Base-by-base conservation (phyloP, 2,888 invertebrate species). In the Lydus trimaculatus region DNA sequence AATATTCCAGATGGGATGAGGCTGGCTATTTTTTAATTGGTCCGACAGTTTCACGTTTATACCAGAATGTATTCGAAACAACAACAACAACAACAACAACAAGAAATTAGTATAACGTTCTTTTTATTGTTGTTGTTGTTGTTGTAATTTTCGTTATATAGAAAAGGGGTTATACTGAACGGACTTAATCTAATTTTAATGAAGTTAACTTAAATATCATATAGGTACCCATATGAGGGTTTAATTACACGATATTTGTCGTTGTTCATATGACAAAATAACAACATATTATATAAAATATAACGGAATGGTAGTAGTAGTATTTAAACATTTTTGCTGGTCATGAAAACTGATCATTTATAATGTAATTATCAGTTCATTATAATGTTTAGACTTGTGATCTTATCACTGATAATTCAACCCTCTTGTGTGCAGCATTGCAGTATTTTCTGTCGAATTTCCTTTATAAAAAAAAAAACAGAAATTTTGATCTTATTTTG, bases 1-100 rank as follows among this genome's bases (percentile, higher is more conserved):
- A 77, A 71, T 71, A 70, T 73, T 72, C 76, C 80, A 81, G 79
- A 78, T 77, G 79, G 76, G 75, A 80, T 77, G 77, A 79, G 73
- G 74, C 74, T 82, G 76, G 83, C 83, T 82, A 83, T 83, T 83
- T 84, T 84, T 84, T 84, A 84, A 84, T 84, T 84, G 84, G 84
- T 82, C 81, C 48, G 20, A 48, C 48, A 20, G 48, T 48, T 3
- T 48, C 48, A 48, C 48, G 9, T 48, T 11, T 48, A 11, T 9
- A 20, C 39, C n/a, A 48, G 3, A 48, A 48, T 17, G 20, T 15
- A n/a, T n/a, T n/a, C n/a, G n/a, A n/a, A 15, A n/a, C 1, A 13
- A n/a, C n/a, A 43, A 43, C n/a, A 7, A 43, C 5, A 2, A 39
- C 39, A 15, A n/a, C 1, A 13, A n/a, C n/a, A 43, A 43, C n/a